phyloP scores from a whole-genome alignment of 2,113 vertebrate species.

The Hypocryptadius cinnamomeus region DNA sequence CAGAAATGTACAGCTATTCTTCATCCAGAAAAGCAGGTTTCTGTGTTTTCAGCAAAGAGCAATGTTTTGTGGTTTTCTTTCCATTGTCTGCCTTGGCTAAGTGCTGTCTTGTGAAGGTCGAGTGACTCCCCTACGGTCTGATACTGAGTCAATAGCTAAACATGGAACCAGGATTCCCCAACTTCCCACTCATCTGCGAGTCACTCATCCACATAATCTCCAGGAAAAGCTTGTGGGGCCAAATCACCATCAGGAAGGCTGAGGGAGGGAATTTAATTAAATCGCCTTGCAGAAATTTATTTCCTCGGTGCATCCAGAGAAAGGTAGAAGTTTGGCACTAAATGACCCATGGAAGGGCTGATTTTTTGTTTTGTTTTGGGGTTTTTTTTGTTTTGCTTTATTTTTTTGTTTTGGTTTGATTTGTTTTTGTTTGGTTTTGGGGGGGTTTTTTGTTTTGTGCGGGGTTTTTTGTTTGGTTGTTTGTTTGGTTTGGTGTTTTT shows the following conservation, averaged over 20 bases:
- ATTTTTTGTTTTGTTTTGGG: neutral
- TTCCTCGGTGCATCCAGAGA: neutral
- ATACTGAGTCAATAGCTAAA: slow-evolving; percentile 16
- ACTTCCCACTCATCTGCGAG: neutral
- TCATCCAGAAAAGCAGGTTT: neutral
- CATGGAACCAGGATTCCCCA: neutral
- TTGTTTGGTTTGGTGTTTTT: neutral
- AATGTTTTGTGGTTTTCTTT: neutral
- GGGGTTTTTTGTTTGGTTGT: neutral
- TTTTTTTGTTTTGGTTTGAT: too few species aligned
- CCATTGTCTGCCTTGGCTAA: neutral
- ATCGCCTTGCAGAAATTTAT: neutral
- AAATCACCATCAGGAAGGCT: neutral
- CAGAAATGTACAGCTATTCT: neutral
- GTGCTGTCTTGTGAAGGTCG: neutral
- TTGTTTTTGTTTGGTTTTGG: neutral
- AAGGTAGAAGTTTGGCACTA: neutral
- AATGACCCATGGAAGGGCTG: neutral
- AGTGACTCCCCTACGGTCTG: neutral
- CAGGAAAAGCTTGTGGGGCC: neutral
- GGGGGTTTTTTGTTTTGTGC: too few species aligned
- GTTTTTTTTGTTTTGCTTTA: neutral
- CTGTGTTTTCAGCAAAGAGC: neutral
- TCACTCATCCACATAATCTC: neutral
- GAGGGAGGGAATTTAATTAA: neutral